A percentile compares a stretch with the other conserved stretches of the same genome.
These are phyloP conservation scores for Odobenus rosmarus DNA, from an alignment of 2,113 vertebrate species.

Conservation along the genomic window DNA sequence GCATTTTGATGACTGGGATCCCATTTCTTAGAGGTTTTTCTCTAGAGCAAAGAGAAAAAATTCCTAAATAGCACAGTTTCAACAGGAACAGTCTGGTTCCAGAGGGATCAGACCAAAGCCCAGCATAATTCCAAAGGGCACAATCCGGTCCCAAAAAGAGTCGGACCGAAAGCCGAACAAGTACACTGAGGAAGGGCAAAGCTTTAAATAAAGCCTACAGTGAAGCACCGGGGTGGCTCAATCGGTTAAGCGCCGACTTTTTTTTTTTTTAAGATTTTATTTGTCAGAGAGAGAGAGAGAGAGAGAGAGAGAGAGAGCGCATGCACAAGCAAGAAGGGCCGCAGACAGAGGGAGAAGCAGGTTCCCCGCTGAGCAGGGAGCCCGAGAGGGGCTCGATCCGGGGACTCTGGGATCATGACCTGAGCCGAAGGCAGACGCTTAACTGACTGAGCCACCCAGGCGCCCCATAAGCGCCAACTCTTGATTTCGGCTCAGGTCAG, in stretches of 20 bases:
- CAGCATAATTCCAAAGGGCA: background rate
- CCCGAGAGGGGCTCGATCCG: too few relatives aligned
- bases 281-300: too few relatives aligned
- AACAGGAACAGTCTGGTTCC: background rate
- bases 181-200: background rate
- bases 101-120: background rate
- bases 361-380: too few relatives aligned
- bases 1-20: background rate
- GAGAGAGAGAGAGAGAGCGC: too few relatives aligned
- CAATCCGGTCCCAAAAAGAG: background rate
- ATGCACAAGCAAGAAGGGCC: too few relatives aligned
- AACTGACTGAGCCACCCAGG: too few relatives aligned
- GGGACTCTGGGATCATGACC: too few relatives aligned
- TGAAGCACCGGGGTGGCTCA: background rate
- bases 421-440: too few relatives aligned
- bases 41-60: background rate
- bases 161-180: background rate
- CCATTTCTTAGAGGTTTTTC: background rate
- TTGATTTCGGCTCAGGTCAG: background rate
- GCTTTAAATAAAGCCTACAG: background rate
- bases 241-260: background rate
- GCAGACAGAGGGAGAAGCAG: too few relatives aligned
- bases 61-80: background rate
- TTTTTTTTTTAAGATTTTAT: too few relatives aligned
- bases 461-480: background rate